Evolutionary conservation across 2,797 vertebrate species (phyloP), one percentile per base, ranked within the genome.

Genomic region (Argentina silus): DNA sequence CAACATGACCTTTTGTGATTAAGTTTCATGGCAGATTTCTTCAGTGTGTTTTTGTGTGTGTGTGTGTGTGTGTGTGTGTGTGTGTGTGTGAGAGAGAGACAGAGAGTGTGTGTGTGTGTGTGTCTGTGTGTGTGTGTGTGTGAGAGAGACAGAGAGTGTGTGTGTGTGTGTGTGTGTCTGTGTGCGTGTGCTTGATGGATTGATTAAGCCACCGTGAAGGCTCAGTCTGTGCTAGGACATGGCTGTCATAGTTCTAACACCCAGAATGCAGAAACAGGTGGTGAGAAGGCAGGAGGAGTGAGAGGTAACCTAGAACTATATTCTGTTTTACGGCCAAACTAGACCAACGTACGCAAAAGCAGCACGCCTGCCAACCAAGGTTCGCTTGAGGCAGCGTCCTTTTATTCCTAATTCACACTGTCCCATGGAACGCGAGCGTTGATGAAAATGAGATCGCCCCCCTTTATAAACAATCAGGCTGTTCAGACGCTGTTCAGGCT

Each of bases 1-100:
- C 87, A 86, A 97, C 95, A 96, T 96, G 96, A 97, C 96, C 96
- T 97, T 96, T 96, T 93, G 93, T 97, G 96, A 97, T 98, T 96
- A 96, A 93, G 95, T 96, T 96, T 96, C 95, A 95, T 93, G 94
- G 95, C 93, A 94, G 93, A 94, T 93, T 95, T 94, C 86, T 87
- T 86, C 83, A 82, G 78, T 82, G 70, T 45, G 60, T 48, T 42
- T 42, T 53, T 70, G 44, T 7, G 51, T 23, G 1, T 50, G 56
- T 62, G 75, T 47, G 45, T 64, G 55, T 69, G 73, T 59, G 56
- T 70, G 21, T 68, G 55, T 53, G 48, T 67, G 66, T 55, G 50
- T 53, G 48, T 63, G 61, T 17, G 14, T 63, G 61, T 36, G 27
- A 36, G 27, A 36, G 27, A 36, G 27, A 36, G 27, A 36, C 2